These are phyloP conservation scores for Chaetodon trifascialis DNA, from an alignment of 2,113 vertebrate species.

Conservation along the genomic window DNA sequence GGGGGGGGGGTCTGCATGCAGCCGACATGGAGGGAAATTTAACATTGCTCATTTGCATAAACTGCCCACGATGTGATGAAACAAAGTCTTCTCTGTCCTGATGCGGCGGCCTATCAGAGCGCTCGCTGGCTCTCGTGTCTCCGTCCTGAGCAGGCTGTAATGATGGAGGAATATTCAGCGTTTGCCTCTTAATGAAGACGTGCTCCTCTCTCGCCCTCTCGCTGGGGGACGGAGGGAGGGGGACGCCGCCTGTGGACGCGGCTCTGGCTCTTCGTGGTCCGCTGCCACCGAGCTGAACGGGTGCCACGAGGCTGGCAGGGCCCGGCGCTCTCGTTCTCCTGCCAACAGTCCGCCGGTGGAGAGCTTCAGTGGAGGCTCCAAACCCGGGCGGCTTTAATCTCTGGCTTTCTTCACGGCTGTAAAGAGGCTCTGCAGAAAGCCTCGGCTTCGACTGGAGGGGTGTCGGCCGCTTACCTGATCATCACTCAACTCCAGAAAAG, in stretches of 20 bases:
- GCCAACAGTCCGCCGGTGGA: constrained; percentile 61
- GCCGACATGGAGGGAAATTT: no score
- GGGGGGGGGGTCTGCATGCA: no score
- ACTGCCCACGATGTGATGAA: no score
- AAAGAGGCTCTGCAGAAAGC: constrained; percentile 50
- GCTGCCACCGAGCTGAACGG: constrained; percentile 49
- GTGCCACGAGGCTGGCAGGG: constrained; percentile 62
- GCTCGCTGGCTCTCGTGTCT: no score
- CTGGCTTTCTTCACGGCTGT: constrained; percentile 55
- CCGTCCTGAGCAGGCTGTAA: neutral
- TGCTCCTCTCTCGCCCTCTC: neutral
- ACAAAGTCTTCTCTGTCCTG: no score
- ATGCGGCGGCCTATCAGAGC: no score
- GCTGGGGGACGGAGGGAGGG: neutral
- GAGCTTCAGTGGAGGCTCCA: constrained; percentile 50
- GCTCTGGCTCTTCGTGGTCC: constrained; percentile 41
- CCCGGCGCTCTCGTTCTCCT: constrained; percentile 54
- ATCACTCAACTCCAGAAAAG: constrained; percentile 40
- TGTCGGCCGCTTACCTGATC: constrained; percentile 57
- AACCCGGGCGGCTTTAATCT: constrained; percentile 39
- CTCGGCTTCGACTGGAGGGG: constrained; percentile 1
- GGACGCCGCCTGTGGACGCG: neutral
- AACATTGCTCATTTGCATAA: no score
- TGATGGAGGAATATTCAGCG: constrained; percentile 24
- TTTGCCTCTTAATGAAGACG: constrained; percentile 38